Evolutionary conservation across 2,113 vertebrate species (phyloP).

Genomic region (Athene cunicularia): DNA sequence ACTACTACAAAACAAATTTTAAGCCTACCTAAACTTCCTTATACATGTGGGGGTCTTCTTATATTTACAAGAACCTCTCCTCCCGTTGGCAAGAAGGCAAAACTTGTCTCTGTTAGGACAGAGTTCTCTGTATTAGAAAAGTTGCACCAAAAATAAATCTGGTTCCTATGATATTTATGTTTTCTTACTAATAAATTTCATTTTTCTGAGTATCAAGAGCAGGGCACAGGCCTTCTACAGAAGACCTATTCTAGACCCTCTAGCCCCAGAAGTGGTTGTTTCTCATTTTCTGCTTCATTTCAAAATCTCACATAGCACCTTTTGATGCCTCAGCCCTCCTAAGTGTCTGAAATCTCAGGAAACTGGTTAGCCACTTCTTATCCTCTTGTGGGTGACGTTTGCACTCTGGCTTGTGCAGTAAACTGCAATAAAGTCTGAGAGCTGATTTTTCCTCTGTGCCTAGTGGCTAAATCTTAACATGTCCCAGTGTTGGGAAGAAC

Average conservation of each 20-base stretch:
- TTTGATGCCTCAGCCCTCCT: background rate
- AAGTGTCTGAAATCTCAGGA: background rate
- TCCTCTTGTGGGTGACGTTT: background rate
- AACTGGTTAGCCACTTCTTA: background rate
- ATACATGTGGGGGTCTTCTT: rapidly evolving
- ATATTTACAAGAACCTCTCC: background rate
- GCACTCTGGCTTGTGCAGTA: background rate
- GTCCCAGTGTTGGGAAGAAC: background rate
- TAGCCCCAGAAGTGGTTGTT: background rate
- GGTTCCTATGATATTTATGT: background rate
- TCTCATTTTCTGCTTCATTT: background rate
- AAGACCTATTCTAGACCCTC: background rate
- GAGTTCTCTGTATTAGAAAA: background rate
- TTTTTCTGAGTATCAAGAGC: background rate
- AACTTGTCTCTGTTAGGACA: background rate
- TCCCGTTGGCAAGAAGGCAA: background rate
- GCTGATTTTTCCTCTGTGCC: background rate
- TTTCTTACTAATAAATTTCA: background rate
- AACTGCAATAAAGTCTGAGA: background rate
- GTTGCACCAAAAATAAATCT: background rate
- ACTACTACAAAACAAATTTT: background rate
- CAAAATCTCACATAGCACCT: background rate
- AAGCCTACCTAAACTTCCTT: background rate
- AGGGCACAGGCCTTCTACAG: background rate
- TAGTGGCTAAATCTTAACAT: background rate